Conservation (phyloP, 2,888 invertebrate species). For the Oxyteleia sp. region DNA sequence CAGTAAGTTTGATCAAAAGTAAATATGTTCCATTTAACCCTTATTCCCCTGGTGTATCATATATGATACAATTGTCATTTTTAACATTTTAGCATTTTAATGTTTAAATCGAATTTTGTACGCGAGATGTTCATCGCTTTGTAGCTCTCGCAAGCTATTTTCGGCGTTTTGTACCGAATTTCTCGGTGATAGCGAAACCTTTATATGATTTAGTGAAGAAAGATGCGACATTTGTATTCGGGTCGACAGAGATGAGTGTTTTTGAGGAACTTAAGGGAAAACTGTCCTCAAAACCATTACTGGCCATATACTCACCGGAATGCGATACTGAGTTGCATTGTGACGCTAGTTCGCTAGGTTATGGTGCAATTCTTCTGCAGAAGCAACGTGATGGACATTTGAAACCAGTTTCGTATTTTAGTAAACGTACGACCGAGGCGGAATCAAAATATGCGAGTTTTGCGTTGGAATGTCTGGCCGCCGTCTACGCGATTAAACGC, state of each 20-base stretch:
- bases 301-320: slow-evolving; percentile 64
- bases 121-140: too few species aligned
- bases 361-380: slow-evolving; percentile 80
- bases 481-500: slow-evolving; percentile 71
- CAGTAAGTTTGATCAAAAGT: too few species aligned
- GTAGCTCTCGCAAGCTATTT: too few species aligned
- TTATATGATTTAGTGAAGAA: too few species aligned
- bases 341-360: slow-evolving; percentile 80
- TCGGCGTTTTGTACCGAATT: too few species aligned
- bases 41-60: too few species aligned
- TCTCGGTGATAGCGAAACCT: too few species aligned
- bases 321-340: slow-evolving; percentile 81
- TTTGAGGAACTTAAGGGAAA: slow-evolving; percentile 52
- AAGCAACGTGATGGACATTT: slow-evolving; percentile 69
- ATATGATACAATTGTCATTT: too few species aligned
- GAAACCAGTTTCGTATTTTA: slow-evolving; percentile 79
- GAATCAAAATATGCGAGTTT: slow-evolving; percentile 80
- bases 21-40: too few species aligned
- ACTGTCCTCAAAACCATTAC: slow-evolving; percentile 53
- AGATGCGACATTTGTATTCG: too few species aligned
- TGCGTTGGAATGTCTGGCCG: slow-evolving; percentile 78
- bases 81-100: too few species aligned
- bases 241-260: slow-evolving; percentile 37
- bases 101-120: too few species aligned
- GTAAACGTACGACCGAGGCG: slow-evolving; percentile 75